Evolutionary conservation across 2,113 vertebrate species (phyloP), one percentile per base, ranked within the genome.

Genomic region (Saguinus imperator): DNA sequence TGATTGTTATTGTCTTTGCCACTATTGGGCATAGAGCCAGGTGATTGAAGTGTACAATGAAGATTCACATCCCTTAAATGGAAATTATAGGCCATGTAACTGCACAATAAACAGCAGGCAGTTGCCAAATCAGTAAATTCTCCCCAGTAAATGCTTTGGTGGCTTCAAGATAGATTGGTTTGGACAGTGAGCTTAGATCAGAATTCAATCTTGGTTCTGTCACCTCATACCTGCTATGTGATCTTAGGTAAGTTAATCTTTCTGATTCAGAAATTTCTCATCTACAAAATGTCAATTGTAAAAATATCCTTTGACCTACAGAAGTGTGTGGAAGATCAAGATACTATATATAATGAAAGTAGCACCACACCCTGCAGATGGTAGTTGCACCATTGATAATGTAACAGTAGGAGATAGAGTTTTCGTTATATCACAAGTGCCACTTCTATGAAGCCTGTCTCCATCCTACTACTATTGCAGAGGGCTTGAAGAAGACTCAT

Each of bases 261-360:
- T 68, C 64, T 92, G 21, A 72, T 72, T 89, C 79, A 94, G 75
- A 81, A 89, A 81, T 73, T 72, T 97, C 13, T 73, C 37, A 29
- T 72, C n/a, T 89, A 27, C 6, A 85, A 93, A 95, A 64, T 91
- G 8, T 73, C 64, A 92, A 18, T 20, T 81, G 3, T 82, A 52
- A 52, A 64, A 90, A 75, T 37, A 57, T 70, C 2, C 52, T 20
- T 7, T 48, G 35, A 84, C 37, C 2, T 75, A 32, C 16, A 72
- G 12, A 89, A 81, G 6, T 18, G 21, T 25, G 75, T 23, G n/a
- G 17, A 40, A 89, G 55, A 37, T 21, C 45, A 66, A 80, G 37
- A 40, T 70, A 43, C 4, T 55, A 6, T 64, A 43, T 45, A 37
- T 45, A 73, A 64, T 18, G 37, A 76, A 94, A 91, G 20, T 77